Conservation (phyloP, 2,113 vertebrate species). For the Pluvianellus socialis region DNA sequence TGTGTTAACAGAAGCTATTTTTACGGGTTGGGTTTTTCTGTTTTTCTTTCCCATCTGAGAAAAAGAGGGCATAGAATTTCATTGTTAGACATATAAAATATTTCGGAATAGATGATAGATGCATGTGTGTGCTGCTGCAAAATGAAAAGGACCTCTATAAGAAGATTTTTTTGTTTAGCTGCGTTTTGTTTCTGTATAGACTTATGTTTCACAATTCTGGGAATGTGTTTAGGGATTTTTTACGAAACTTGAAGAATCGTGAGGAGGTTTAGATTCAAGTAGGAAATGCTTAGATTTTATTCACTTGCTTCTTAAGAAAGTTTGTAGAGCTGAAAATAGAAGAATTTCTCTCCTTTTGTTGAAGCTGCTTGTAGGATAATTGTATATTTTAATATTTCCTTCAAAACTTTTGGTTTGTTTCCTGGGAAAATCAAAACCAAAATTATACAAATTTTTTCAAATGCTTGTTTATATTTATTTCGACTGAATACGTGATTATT, state of each 20-base stretch:
- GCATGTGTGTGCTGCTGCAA: neutral
- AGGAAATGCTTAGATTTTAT: neutral
- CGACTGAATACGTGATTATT: neutral
- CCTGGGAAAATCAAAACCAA: neutral
- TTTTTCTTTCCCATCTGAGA: accelerated
- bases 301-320: neutral
- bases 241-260: neutral
- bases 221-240: neutral
- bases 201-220: neutral
- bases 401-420: neutral
- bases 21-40: neutral
- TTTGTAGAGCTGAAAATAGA: neutral
- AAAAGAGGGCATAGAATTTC: neutral
- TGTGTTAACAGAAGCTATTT: neutral
- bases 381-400: neutral
- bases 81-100: neutral
- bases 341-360: neutral
- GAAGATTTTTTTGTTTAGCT: neutral
- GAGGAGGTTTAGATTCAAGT: neutral
- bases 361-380: neutral
- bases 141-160: neutral
- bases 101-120: neutral
- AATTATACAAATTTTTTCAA: neutral
- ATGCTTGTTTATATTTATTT: neutral
- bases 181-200: neutral